phyloP scores from a whole-genome alignment of 2,888 invertebrate species.

The Cerceris ruficornis region DNA sequence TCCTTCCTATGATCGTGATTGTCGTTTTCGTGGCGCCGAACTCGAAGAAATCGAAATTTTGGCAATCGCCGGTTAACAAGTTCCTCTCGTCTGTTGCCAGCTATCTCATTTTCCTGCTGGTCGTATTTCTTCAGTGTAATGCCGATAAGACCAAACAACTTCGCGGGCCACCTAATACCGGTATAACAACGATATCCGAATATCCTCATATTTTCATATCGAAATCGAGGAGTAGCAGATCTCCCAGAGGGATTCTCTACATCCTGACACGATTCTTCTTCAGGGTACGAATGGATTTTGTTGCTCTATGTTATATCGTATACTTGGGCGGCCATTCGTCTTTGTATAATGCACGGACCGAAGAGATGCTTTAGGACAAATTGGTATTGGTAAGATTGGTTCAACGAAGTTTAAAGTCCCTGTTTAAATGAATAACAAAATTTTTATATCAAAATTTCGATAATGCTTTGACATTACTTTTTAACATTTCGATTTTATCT shows the following conservation, averaged over 20 bases:
- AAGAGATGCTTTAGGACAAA: slow-evolving; percentile 83
- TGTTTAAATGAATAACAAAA: no score
- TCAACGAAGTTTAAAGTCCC: background rate
- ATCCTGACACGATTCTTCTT: slow-evolving; percentile 31
- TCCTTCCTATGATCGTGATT: slow-evolving; percentile 82
- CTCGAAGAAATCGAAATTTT: slow-evolving; percentile 83
- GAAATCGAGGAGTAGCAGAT: background rate
- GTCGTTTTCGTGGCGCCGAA: slow-evolving; percentile 82
- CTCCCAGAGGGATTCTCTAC: background rate
- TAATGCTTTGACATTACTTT: no score
- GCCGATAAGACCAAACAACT: slow-evolving; percentile 84
- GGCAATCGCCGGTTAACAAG: slow-evolving; percentile 87
- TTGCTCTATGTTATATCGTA: slow-evolving; percentile 84
- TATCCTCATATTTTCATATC: background rate
- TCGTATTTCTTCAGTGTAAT: slow-evolving; percentile 85
- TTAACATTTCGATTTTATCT: no score
- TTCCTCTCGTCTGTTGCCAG: slow-evolving; percentile 87
- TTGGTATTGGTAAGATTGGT: slow-evolving; percentile 84
- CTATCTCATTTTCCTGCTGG: slow-evolving; percentile 86
- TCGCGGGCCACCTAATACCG: slow-evolving; percentile 85
- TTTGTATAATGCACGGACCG: slow-evolving; percentile 84
- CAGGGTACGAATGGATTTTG: slow-evolving; percentile 77
- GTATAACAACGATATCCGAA: slow-evolving; percentile 66
- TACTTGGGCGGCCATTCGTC: slow-evolving; percentile 83
- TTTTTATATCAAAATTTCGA: no score